Conservation (phyloP, 2,113 vertebrate species). For the Pristiophorus japonicus region DNA sequence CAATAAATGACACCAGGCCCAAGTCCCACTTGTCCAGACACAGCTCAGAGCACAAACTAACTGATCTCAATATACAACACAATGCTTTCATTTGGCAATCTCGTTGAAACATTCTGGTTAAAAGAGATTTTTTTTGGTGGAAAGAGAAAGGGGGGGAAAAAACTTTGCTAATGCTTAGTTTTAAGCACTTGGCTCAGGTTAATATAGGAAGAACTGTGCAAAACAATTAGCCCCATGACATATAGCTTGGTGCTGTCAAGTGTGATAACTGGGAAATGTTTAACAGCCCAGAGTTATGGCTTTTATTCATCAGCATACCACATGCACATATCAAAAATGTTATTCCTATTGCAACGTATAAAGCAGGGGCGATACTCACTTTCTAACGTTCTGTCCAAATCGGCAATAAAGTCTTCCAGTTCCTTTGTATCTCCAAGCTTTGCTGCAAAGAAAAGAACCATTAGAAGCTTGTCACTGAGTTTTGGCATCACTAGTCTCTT, state of each 20-base stretch:
- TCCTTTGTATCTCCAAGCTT: conserved; percentile 97
- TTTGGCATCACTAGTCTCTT: neutral
- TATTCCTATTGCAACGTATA: neutral
- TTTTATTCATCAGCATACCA: neutral
- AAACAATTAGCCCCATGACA: neutral
- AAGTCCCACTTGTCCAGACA: neutral
- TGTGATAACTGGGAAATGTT: neutral
- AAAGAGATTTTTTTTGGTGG: too few relatives aligned
- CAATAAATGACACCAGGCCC: neutral
- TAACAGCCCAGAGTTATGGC: neutral
- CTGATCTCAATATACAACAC: neutral
- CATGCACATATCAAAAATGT: neutral
- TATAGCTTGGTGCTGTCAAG: neutral
- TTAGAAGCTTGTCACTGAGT: neutral
- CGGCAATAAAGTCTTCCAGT: conserved; percentile 92
- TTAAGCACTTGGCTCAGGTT: neutral
- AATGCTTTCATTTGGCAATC: neutral
- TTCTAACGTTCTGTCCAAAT: conserved; percentile 89
- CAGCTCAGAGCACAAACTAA: neutral
- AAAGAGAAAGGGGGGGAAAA: neutral
- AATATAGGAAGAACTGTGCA: neutral
- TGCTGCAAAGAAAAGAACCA: conserved; percentile 58
- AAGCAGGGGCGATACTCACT: conserved; percentile 65
- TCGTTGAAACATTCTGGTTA: too few relatives aligned
- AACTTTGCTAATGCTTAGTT: neutral